These are phyloP conservation scores for Spisula subtruncata DNA, from an alignment of 2,888 invertebrate genomes.

Conservation along the genomic window DNA sequence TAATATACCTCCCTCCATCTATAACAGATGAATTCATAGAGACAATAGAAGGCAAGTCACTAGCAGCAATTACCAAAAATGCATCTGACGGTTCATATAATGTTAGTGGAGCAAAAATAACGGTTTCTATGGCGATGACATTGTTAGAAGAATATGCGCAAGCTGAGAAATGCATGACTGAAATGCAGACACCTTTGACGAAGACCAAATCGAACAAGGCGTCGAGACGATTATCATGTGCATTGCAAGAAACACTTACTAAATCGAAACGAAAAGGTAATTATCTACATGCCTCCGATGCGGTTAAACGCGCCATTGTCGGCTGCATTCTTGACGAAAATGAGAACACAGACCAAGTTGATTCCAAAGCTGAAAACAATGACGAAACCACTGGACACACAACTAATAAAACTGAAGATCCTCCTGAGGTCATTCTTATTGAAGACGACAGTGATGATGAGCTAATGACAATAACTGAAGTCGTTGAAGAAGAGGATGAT, in stretches of 20 bases:
- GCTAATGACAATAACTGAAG: not conserved
- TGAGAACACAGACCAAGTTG: not conserved
- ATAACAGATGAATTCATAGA: slow-evolving; percentile 28
- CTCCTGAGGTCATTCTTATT: slow-evolving; percentile 46
- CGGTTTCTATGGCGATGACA: slow-evolving; percentile 33
- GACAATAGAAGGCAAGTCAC: slow-evolving; percentile 35
- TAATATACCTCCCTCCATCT: slow-evolving; percentile 2
- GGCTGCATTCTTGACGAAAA: slow-evolving; percentile 49
- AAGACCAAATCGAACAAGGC: slow-evolving; percentile 34
- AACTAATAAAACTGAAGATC: slow-evolving; percentile 17
- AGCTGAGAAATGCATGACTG: not conserved
- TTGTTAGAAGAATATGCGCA: slow-evolving; percentile 44
- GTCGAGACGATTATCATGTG: slow-evolving; percentile 46
- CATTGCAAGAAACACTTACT: slow-evolving; percentile 45
- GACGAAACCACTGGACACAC: not conserved
- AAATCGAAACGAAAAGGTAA: slow-evolving; percentile 48
- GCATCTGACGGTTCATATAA: not conserved
- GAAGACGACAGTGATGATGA: slow-evolving; percentile 53
- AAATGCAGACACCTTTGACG: not conserved
- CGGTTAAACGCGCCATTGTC: slow-evolving; percentile 58
- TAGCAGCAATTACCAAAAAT: slow-evolving; percentile 10
- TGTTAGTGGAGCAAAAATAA: slow-evolving; percentile 13
- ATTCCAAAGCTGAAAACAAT: not conserved
- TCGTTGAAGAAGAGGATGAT: slow-evolving; percentile 31
- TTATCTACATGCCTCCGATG: slow-evolving; percentile 53